A percentile compares a stretch with the other conserved stretches of the same genome.
Evolutionary conservation across 92 coral and sea anemone species (phyloP).

Genomic region (Zoanthus solanderi): DNA sequence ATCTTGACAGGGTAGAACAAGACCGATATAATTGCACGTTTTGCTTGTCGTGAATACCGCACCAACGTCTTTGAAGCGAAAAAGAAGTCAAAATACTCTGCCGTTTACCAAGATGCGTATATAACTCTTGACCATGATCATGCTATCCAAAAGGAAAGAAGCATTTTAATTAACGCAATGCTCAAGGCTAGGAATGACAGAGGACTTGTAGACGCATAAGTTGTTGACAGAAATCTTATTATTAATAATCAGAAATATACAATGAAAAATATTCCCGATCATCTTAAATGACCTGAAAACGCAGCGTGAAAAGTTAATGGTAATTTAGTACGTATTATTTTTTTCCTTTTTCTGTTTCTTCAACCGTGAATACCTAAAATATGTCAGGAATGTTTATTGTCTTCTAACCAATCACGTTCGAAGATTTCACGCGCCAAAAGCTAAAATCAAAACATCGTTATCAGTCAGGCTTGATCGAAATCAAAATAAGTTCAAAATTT

Average conservation of each 20-base stretch:
- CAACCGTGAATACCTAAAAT: too few relatives aligned
- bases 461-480: too few relatives aligned
- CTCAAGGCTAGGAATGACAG: constrained; percentile 1
- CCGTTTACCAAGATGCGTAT: neutral
- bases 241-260: constrained; percentile 5
- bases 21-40: neutral
- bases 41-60: neutral
- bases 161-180: constrained; percentile 6
- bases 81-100: neutral
- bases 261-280: neutral
- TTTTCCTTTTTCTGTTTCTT: too few relatives aligned
- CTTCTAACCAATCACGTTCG: too few relatives aligned
- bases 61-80: neutral
- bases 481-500: too few relatives aligned
- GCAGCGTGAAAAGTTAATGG: too few relatives aligned
- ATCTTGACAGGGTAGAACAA: neutral
- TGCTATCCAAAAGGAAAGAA: constrained; percentile 17
- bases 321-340: too few relatives aligned
- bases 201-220: neutral
- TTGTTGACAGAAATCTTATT: neutral
- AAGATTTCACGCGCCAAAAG: too few relatives aligned
- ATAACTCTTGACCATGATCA: neutral
- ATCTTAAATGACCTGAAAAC: neutral
- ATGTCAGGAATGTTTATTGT: too few relatives aligned
- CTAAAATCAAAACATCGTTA: too few relatives aligned